Percentiles rank a stretch among this genome's conserved stretches.
These are phyloP conservation scores for Drosophila punjabiensis DNA, from an alignment of 1,140 invertebrate genomes.

Conservation along the genomic window DNA sequence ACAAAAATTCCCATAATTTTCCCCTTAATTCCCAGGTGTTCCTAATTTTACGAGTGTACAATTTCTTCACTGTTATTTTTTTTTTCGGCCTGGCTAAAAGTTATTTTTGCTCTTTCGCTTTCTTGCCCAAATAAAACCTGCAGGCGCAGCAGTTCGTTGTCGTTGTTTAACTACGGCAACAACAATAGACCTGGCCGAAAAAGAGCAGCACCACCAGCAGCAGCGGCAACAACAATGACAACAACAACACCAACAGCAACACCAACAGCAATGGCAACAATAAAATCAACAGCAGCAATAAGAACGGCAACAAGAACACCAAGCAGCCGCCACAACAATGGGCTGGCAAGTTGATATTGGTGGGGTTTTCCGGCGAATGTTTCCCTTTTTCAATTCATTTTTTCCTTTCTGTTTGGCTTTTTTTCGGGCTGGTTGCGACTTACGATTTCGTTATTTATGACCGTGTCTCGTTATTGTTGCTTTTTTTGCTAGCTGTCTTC, in stretches of 20 bases:
- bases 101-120: constrained; percentile 52
- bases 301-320: constrained; percentile 18
- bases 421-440: constrained; percentile 46
- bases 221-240: constrained; percentile 28
- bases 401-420: constrained; percentile 14
- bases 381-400: constrained; percentile 30
- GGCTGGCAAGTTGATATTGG: constrained; percentile 64
- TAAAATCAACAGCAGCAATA: constrained; percentile 17
- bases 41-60: constrained; percentile 26
- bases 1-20: too few relatives aligned
- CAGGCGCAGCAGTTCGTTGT: constrained; percentile 67
- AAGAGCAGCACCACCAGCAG: constrained; percentile 37
- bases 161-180: constrained; percentile 34
- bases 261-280: constrained; percentile 23
- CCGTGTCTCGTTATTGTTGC: constrained; percentile 51
- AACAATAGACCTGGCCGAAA: constrained; percentile 40
- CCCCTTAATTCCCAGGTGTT: not conserved
- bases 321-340: constrained; percentile 37
- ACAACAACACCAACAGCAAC: constrained; percentile 18
- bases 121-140: constrained; percentile 69
- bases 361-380: constrained; percentile 50
- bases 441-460: constrained; percentile 77
- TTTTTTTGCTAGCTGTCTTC: constrained; percentile 44
- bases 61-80: constrained; percentile 54
- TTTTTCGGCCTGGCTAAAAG: constrained; percentile 55